Base-by-base conservation (phyloP, 2,113 vertebrate genomes). In the Paramormyrops kingsleyae region DNA sequence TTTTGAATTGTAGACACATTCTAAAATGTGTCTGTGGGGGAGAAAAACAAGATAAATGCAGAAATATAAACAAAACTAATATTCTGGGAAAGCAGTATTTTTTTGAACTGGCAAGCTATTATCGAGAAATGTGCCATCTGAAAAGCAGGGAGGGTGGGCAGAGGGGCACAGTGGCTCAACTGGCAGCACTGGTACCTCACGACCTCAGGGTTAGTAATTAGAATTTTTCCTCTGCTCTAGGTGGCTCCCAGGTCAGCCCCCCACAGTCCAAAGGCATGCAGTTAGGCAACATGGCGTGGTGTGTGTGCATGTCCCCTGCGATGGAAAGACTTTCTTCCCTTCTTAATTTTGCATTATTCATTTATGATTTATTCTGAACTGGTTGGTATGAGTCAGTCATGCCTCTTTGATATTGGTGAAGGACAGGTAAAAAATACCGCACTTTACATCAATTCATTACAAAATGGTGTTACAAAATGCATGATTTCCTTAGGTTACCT, bases 61-160 rank as follows among this genome's bases (percentile, higher is more conserved):
- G 56, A 50, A 42, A 89, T 47, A 89, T 12, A 89, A 66, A 86
- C 83, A 89, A 86, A 87, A 42, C 12, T 50, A 89, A 49, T 59
- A 49, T 84, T 87, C 62, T 87, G 83, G 86, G 35, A 46, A 70
- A 31, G 39, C n/a, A 56, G 27, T 39, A n/a, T 74, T 56, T 83
- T 52, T 56, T 44, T 83, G 52, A 17, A 84, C 50, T 42, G 87
- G 59, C 27, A 62, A 88, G 77, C 88, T 46, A 89, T 62, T 62
- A 83, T n/a, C 21, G 35, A 27, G 77, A 89, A 52, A 85, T 83
- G 49, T 59, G 24, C 17, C n/a, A 46, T 84, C 10, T 56, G 1
- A 46, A 62, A 88, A 74, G 21, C 35, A 44, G 3, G 35, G 27
- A 0, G 53, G 53, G 53, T 7, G 19, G 53, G 53, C 27, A 13